Evolutionary conservation across 2,113 vertebrate species (phyloP), one percentile per base, ranked within the genome.

Genomic region (Epinephelus lanceolatus): DNA sequence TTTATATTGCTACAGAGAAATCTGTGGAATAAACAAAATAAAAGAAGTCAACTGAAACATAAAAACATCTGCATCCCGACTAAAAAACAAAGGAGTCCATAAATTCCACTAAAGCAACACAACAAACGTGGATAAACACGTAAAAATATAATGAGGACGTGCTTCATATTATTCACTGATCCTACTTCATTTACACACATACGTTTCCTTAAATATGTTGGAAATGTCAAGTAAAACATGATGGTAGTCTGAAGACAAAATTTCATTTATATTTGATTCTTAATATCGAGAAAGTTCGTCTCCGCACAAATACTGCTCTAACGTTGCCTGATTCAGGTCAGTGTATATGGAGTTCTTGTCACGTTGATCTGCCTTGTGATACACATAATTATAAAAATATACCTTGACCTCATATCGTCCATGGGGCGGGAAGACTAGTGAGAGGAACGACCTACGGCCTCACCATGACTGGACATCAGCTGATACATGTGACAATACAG

Each of bases 331-430:
- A 37, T 56, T 69, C 11, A 19, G 18, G 49, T 33, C 4, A 10
- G 6, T n/a, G n/a, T 21, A 27, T 2, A 13, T 49, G 25, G 18
- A 65, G 3, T 37, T 60, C 61, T 3, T 19, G 15, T 47, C 6
- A 18, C 52, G 9, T 30, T 9, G 25, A 19, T 56, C 69, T 66
- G 33, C 76, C 66, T 69, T 37, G 17, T 47, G 27, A 66, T 53
- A 11, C 67, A 51, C 49, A 23, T 42, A 18, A 52, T 49, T 72
- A 83, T 60, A 88, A 88, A 88, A 77, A 91, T 74, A 88, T 69
- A 83, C n/a, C 59, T 30, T 57, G 51, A 76, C 66, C 19, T 61
- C 17, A 55, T 40, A 57, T 56, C 2, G 6, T 75, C 57, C 42
- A 55, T 0, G 2, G 33, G 25, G n/a, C 51, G 61, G 76, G 76